Evolutionary conservation across 1,140 invertebrate species (phyloP).

Genomic region (Pectinophora gossypiella): DNA sequence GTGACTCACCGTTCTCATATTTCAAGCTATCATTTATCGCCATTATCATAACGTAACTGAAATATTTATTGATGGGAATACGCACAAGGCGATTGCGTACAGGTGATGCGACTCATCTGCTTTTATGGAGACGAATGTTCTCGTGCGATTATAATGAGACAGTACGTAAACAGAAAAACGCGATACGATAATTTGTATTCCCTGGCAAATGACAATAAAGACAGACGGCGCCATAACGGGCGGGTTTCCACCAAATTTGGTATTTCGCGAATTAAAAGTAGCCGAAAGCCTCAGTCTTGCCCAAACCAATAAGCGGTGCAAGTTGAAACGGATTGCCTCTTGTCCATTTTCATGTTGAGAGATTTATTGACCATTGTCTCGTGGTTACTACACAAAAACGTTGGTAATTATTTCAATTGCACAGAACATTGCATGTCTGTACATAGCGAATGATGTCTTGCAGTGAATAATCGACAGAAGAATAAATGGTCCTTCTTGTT

Average conservation of each 20-base stretch:
- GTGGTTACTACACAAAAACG: neutral
- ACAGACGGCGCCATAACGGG: constrained; percentile 20
- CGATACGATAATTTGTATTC: constrained; percentile 29
- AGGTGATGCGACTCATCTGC: constrained; percentile 22
- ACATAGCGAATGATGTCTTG: too few species aligned
- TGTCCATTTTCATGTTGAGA: constrained; percentile 15
- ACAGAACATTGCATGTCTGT: neutral
- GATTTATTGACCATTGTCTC: constrained; percentile 32
- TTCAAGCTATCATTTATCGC: constrained; percentile 20
- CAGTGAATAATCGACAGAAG: neutral
- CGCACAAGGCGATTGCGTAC: constrained; percentile 11
- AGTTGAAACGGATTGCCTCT: constrained; percentile 20
- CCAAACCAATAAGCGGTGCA: constrained; percentile 18
- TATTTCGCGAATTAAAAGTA: constrained; percentile 25
- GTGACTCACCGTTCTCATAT: constrained; percentile 21
- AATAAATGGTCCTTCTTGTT: neutral
- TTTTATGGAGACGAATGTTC: constrained; percentile 26
- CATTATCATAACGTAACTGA: constrained; percentile 27
- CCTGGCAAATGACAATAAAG: constrained; percentile 31
- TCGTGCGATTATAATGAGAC: constrained; percentile 19
- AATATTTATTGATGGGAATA: constrained; percentile 21
- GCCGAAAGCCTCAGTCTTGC: constrained; percentile 11
- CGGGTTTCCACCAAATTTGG: constrained; percentile 22
- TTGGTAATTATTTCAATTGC: neutral
- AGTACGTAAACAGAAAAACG: constrained; percentile 22